Base-by-base conservation (phyloP, 2,797 vertebrate genomes). In the Sebastes matsubarae region DNA sequence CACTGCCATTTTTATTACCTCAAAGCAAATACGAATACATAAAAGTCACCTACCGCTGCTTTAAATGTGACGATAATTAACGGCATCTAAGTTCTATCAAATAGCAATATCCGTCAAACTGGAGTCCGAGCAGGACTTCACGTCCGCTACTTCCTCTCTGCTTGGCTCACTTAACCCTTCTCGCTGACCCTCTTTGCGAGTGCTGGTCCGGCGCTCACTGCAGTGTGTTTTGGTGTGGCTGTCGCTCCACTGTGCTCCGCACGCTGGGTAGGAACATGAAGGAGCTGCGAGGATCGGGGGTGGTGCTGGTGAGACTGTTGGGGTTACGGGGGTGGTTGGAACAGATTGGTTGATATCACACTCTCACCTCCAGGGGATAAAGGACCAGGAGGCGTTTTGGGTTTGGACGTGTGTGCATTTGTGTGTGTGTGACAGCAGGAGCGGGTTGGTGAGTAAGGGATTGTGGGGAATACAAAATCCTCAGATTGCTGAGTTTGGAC, bases 311-410 rank as follows among this genome's bases (percentile, higher is more conserved):
- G 86, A 68, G 87, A 69, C 79, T 74, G 84, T 8, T n/a, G 50
- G 84, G 90, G 90, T 88, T 83, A 83, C 8, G 36, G 54, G 72
- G 89, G 83, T 57, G 83, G 83, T 24, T 79, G 87, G 79, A 92
- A 86, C 92, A 92, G 92, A 95, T 91, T 93, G 93, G 89, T 84
- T 90, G 92, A 91, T 90, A 91, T 92, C 91, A 89, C 92, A 83
- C 87, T 84, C 80, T 86, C 87, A 87, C 91, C 92, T 85, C 80
- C 50, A 13, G 89, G 88, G 79, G 83, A 84, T 68, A 69, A 75
- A 77, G 68, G 81, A 75, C 58, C 54, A 1, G 82, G 66, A 83
- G 84, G 80, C n/a, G 10, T 75, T 70, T 80, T 27, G 77, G 34
- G 72, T 68, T 50, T 67, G 32, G 38, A 68, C 0, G 5, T 65